Evolutionary conservation across 2,797 vertebrate genomes (phyloP).

Genomic region (Clarias fuscus): DNA sequence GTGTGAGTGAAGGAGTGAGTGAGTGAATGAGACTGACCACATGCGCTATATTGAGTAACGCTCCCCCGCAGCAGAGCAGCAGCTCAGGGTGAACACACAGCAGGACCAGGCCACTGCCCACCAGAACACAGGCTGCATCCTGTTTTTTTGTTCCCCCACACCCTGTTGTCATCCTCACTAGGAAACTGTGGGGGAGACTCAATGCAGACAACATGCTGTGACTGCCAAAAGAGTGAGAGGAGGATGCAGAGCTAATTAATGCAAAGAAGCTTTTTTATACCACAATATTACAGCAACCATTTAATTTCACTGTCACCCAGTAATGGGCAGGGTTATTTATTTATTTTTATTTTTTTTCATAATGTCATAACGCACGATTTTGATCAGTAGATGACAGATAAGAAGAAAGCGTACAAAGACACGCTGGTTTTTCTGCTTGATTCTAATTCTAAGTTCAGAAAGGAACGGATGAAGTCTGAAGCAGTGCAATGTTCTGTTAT

Average conservation of each 20-base stretch:
- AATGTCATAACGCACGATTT: not conserved
- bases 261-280: not conserved
- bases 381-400: not conserved
- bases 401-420: not conserved
- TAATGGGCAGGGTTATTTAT: no score
- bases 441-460: not conserved
- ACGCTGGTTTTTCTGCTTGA: not conserved
- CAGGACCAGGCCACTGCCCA: conserved; percentile 60
- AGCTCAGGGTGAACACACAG: conserved; percentile 43
- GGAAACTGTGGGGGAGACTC: conserved; percentile 78
- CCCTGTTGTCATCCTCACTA: conserved; percentile 73
- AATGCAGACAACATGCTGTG: conserved; percentile 50
- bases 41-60: conserved; percentile 36
- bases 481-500: not conserved
- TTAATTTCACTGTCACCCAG: not conserved
- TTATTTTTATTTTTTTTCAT: not conserved
- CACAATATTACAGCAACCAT: not conserved
- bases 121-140: conserved; percentile 70
- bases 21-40: conserved; percentile 3
- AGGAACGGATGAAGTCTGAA: not conserved
- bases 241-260: conserved; percentile 31
- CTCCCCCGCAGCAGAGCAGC: conserved; percentile 21
- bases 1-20: conserved; percentile 3
- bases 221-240: conserved; percentile 42
- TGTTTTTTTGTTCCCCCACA: conserved; percentile 79